Base-by-base conservation (phyloP, 2,797 vertebrate genomes). In the Rhinichthys osculus region DNA sequence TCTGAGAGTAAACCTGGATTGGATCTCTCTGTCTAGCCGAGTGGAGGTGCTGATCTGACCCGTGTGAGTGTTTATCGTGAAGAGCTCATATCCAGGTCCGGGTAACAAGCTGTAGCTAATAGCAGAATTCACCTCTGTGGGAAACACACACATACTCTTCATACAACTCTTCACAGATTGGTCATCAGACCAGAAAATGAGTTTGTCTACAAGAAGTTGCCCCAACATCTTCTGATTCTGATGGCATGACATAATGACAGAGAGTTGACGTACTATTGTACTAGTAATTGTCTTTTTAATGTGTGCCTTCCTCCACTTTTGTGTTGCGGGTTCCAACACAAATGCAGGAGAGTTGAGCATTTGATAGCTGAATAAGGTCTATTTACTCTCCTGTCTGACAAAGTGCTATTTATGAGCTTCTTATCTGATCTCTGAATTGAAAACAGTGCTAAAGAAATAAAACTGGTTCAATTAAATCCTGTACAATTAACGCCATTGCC, bases 1-100 rank as follows among this genome's bases (percentile, higher is more conserved):
- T 97, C 93, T 94, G 87, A 99, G 95, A 4, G 76, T 93, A 86
- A 96, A 97, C 84, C 91, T 57, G 1, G 96, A 95, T 89, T 96
- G 94, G 77, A 91, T 86, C 92, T 99, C 98, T 91, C 97, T 92
- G 94, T 99, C 97, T 90, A 98, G 93, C 23, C 88, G 88, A 50
- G 92, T 89, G 73, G 92, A 66, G 66, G 97, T 98, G 88, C 92
- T 47, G 1, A 99, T 93, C 85, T 96, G 94, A 77, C 98, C 97
- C 5, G 93, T 97, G 74, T 95, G 91, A 0, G 92, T 92, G 89
- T 96, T 95, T 88, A 99, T 96, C 91, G 92, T 92, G 88, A 99
- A 99, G 82, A 95, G 91, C 84, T 94, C 95, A 87, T 95, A 97
- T 40, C 94, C 96, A 3, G 93, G 71, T 40, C 96, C 96, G 0